phyloP scores from a whole-genome alignment of 2,797 vertebrate species.

The Nannoperca obscura region DNA sequence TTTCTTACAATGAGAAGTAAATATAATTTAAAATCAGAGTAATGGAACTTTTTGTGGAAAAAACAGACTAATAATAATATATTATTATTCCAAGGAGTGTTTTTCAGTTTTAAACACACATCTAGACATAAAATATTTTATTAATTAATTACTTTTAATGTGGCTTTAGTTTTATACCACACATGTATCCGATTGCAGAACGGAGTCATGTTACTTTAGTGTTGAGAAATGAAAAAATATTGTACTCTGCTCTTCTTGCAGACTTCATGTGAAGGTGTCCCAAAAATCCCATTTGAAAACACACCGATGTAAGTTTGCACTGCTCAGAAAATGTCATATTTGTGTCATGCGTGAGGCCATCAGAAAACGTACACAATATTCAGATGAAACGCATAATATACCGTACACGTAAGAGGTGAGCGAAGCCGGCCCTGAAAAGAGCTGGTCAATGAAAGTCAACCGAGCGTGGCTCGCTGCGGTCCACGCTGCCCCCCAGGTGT shows the following conservation, averaged over 20 bases:
- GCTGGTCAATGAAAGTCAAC: conserved; percentile 37
- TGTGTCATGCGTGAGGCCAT: neutral
- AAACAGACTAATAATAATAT: too few relatives aligned
- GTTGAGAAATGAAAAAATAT: neutral
- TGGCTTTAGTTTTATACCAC: neutral
- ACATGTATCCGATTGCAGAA: neutral
- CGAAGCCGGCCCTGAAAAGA: conserved; percentile 10
- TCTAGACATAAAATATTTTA: neutral
- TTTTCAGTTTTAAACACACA: too few relatives aligned
- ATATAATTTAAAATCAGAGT: neutral
- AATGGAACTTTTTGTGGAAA: neutral
- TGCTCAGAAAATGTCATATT: neutral
- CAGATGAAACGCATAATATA: conserved; percentile 7
- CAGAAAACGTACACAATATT: neutral
- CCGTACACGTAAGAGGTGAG: conserved; percentile 8
- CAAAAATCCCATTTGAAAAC: neutral
- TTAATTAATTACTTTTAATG: neutral
- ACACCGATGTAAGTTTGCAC: neutral
- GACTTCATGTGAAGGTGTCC: neutral
- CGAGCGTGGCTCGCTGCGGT: conserved; percentile 31
- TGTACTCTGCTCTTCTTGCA: neutral
- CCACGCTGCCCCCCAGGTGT: conserved; percentile 56
- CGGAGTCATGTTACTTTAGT: neutral
- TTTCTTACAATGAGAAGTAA: neutral
- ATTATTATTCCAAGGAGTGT: too few relatives aligned